These are phyloP conservation scores for Catostylus mosaicus DNA, from an alignment of 30 jellyfish, hydroid and myxozoan genomes.

Conservation along the genomic window DNA sequence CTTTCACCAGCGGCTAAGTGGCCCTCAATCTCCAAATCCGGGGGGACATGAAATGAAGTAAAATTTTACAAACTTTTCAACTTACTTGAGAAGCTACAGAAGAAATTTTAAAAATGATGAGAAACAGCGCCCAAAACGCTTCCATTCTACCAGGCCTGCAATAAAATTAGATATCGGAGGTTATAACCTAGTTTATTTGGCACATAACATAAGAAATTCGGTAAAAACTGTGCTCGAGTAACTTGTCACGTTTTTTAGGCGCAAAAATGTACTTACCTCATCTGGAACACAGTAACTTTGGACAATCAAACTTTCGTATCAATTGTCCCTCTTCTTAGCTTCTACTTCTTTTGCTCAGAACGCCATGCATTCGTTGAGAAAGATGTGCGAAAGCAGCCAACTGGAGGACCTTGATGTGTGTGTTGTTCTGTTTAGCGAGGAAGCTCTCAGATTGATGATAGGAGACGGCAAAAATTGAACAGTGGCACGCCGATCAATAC, in stretches of 20 bases:
- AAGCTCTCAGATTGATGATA: slow-evolving; percentile 54
- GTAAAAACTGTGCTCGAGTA: not conserved
- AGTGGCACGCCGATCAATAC: slow-evolving; percentile 64
- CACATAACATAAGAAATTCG: not conserved
- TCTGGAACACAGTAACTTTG: slow-evolving; percentile 53
- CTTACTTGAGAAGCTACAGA: slow-evolving; percentile 59
- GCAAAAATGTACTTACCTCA: slow-evolving; percentile 54
- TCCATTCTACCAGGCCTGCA: slow-evolving; percentile 44
- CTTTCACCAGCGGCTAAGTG: slow-evolving; percentile 7
- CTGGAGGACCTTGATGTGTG: slow-evolving; percentile 38
- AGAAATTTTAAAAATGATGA: slow-evolving; percentile 16
- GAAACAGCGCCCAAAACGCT: slow-evolving; percentile 66
- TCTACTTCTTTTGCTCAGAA: slow-evolving; percentile 3
- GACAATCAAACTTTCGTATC: slow-evolving; percentile 7
- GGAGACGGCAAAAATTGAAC: slow-evolving; percentile 23
- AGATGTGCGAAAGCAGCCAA: slow-evolving; percentile 10
- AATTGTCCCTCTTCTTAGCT: slow-evolving; percentile 13
- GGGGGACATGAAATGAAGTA: slow-evolving; percentile 30
- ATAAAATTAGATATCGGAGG: not conserved
- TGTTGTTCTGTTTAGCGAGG: slow-evolving; percentile 64
- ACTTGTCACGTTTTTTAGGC: not conserved
- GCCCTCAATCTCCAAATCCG: slow-evolving; percentile 6
- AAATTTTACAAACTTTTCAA: not conserved
- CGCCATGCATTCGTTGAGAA: slow-evolving; percentile 23
- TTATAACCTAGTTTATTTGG: not conserved